Evolutionary conservation across 1,140 invertebrate genomes (phyloP), one percentile per base, ranked within the genome.

Genomic region (Zaprionus lachaisei): DNA sequence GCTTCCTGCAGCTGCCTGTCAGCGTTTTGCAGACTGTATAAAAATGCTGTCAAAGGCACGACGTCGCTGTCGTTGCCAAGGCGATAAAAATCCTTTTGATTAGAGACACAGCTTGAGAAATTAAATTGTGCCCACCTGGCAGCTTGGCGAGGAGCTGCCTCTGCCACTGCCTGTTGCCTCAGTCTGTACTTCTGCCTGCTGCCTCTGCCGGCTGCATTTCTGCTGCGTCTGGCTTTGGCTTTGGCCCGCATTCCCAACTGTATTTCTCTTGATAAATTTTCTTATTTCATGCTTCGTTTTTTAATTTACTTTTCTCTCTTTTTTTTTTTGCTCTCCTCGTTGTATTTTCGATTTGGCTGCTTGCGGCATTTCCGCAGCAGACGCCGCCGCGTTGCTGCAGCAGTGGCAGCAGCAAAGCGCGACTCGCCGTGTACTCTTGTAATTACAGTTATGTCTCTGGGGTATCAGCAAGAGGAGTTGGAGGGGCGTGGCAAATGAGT

Each of bases 21-120:
- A 72, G 60, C 68, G 57, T 64, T 66, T 72, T 66, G 58, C 66
- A 56, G 72, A 74, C 72, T 75, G 67, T 75, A 75, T 75, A 75
- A 71, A 75, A 75, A 70, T 70, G 60, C 72, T 71, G 67, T 75
- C 72, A 75, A 75, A 75, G 72, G 54, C 66, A 66, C 9, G 14
- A 57, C 61, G 37, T 65, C 15, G 5, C 20, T 49, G 41, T 74
- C 70, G 80, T 79, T 79, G 79, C 69, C 78, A 72, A 67, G 65
- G 68, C 85, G 84, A 89, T 89, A 89, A 89, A 89, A 89, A 89
- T 89, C 85, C 84, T 90, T 89, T 90, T 89, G 84, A 89, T 89
- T 89, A 89, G 84, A 87, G 77, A 62, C 17, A 57, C 78, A 83
- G 79, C 85, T 89, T 89, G 84, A 89, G 85, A 89, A 89, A 89